Conservation (phyloP, 2,797 vertebrate genomes). For the Anisognathus igniventris region DNA sequence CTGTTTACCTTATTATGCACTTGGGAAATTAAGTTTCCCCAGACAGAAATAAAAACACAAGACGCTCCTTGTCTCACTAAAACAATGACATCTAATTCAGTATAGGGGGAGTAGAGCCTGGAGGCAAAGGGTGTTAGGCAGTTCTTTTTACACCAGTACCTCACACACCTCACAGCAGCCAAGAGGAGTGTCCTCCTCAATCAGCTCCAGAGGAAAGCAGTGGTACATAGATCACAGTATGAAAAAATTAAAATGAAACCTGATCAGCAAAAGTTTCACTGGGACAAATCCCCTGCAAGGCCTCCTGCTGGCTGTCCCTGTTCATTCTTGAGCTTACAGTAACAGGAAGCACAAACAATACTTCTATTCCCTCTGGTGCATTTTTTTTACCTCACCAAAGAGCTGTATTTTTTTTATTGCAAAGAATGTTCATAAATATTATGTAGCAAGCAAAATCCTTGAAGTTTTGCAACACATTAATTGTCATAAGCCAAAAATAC, state of each 20-base stretch:
- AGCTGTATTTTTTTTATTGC: not conserved
- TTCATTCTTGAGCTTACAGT: not conserved
- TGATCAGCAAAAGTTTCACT: not conserved
- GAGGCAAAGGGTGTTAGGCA: not conserved
- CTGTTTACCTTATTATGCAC: not conserved
- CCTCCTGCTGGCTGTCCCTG: not conserved
- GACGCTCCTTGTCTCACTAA: not conserved
- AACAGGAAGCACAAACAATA: not conserved
- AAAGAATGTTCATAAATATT: not conserved
- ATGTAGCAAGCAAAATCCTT: not conserved
- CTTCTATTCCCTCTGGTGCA: not conserved
- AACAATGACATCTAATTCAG: not conserved
- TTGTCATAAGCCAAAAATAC: not conserved
- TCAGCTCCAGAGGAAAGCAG: not conserved
- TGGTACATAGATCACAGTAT: not conserved
- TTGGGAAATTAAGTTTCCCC: not conserved
- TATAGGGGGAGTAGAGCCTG: not conserved
- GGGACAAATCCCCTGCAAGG: not conserved
- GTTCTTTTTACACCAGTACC: not conserved
- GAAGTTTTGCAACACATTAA: not conserved
- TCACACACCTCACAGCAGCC: accelerated
- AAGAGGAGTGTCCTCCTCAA: not conserved
- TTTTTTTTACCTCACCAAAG: not conserved
- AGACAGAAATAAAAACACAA: not conserved
- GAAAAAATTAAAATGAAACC: not conserved